A percentile compares a stretch with the other conserved stretches of the same genome.
Evolutionary conservation across 2,113 vertebrate species (phyloP).

Genomic region (Zosterops pallidus): DNA sequence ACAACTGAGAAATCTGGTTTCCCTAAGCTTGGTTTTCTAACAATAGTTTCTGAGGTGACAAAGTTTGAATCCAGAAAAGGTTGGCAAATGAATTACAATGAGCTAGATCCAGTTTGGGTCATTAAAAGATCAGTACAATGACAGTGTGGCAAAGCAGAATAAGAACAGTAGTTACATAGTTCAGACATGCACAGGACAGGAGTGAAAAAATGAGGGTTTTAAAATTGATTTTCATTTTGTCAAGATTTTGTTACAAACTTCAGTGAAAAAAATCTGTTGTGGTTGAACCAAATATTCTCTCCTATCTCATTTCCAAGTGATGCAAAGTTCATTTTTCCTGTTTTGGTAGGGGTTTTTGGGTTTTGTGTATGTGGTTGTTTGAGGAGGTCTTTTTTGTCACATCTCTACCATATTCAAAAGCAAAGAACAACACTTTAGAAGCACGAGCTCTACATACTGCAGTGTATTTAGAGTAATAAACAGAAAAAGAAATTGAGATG

Average conservation of each 20-base stretch:
- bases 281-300: background rate
- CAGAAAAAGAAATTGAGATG: background rate
- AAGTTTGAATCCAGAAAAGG: background rate
- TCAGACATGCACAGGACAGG: background rate
- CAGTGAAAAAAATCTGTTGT: background rate
- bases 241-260: background rate
- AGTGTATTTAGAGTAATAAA: background rate
- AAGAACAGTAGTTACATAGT: background rate
- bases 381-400: background rate
- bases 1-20: background rate
- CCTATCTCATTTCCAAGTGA: background rate
- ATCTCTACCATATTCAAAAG: background rate
- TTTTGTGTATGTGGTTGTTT: background rate
- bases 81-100: background rate
- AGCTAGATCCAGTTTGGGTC: background rate
- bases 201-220: background rate
- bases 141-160: background rate
- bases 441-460: background rate
- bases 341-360: background rate
- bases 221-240: background rate
- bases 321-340: background rate
- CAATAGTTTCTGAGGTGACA: background rate
- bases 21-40: background rate
- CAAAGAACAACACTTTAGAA: background rate
- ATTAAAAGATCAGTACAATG: background rate